Percentiles rank a stretch among this genome's conserved stretches.
Conservation (phyloP, 1,140 invertebrate genomes). For the Scaptomyza montana region DNA sequence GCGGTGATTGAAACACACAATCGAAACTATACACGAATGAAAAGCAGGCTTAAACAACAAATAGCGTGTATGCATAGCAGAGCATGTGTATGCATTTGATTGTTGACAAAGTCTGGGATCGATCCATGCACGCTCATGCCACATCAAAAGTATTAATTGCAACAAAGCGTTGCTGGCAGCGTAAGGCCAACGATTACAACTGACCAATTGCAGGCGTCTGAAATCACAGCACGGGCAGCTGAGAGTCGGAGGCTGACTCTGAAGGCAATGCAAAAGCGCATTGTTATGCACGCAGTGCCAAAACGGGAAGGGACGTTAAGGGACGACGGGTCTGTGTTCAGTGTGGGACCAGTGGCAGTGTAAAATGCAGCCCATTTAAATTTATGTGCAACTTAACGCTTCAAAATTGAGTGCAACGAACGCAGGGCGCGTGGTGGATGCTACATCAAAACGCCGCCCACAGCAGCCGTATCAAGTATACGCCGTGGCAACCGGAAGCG, state of each 20-base stretch:
- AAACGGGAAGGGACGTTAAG: neutral
- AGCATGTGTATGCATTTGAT: neutral
- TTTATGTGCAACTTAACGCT: slow-evolving; percentile 82
- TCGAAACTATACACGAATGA: neutral
- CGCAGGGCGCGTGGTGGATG: slow-evolving; percentile 38
- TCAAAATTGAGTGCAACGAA: slow-evolving; percentile 82
- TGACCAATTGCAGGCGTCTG: slow-evolving; percentile 27
- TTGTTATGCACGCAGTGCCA: slow-evolving; percentile 38
- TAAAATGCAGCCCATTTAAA: slow-evolving; percentile 62
- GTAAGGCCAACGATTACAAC: slow-evolving; percentile 4
- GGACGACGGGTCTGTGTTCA: neutral
- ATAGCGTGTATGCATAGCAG: neutral
- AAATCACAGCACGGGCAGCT: slow-evolving; percentile 47
- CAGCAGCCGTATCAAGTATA: slow-evolving; percentile 77
- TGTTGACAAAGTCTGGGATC: neutral
- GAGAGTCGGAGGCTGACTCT: too few species aligned
- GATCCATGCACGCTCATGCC: slow-evolving; percentile 13
- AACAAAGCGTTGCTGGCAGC: slow-evolving; percentile 11
- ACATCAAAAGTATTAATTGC: slow-evolving; percentile 67
- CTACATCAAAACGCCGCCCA: slow-evolving; percentile 51
- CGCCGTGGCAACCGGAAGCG: slow-evolving; percentile 75
- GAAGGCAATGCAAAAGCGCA: slow-evolving; percentile 23
- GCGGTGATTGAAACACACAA: too few species aligned
- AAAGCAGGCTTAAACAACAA: neutral
- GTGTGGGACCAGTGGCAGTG: neutral